Evolutionary conservation across 2,888 invertebrate genomes (phyloP), one percentile per base, ranked within the genome.

Genomic region (Craniophora ligustri): DNA sequence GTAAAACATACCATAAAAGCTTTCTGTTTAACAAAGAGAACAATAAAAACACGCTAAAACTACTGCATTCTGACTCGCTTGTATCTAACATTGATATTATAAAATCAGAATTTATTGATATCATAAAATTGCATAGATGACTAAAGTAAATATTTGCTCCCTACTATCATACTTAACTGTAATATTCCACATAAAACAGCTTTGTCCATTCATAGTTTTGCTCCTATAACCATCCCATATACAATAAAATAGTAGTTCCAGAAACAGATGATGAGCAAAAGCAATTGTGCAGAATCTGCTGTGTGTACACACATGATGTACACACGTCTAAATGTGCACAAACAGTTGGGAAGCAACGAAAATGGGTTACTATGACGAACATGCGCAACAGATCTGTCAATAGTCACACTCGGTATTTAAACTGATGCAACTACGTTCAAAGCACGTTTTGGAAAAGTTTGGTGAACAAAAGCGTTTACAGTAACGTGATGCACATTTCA

Each of bases 301-400:
- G n/a, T n/a, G n/a, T n/a, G n/a, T n/a, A n/a, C n/a, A n/a, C n/a
- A n/a, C n/a, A n/a, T n/a, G n/a, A n/a, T n/a, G n/a, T n/a, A n/a
- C n/a, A n/a, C n/a, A n/a, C n/a, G n/a, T n/a, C n/a, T n/a, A n/a
- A n/a, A n/a, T n/a, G n/a, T n/a, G n/a, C n/a, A n/a, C n/a, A n/a
- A n/a, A n/a, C n/a, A n/a, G n/a, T n/a, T n/a, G n/a, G 18, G 15
- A 36, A 34, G 23, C 19, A 11, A 1, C 5, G 35, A 15, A 67
- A 67, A 44, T 67, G 11, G 63, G 63, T 67, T 47, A 61, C 39
- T 16, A 30, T 32, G 46, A 47, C 67, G 36, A 23, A 31, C 45
- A 39, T 46, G 45, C 54, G 42, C 55, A 47, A 16, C 28, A 3
- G 19, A 14, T 10, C 32, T 45, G 44, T 62, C 55, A 34, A 62